These are phyloP conservation scores for Megalopta genalis DNA, from an alignment of 1,140 invertebrate species.

Conservation along the genomic window DNA sequence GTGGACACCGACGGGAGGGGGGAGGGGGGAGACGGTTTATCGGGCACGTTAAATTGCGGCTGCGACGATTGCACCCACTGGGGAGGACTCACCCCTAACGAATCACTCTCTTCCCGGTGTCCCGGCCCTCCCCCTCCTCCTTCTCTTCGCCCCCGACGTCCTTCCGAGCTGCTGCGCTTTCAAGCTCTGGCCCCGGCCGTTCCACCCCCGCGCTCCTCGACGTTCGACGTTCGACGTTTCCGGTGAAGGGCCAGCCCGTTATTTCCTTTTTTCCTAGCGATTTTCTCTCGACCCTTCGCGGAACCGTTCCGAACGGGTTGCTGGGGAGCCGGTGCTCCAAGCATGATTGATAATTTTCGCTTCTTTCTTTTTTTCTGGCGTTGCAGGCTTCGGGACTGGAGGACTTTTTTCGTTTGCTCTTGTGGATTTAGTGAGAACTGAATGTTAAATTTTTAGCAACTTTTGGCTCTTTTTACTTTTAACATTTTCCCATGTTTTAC, in stretches of 20 bases:
- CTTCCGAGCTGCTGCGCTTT: conserved; percentile 31
- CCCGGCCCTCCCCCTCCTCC: no score
- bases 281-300: no score
- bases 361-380: no score
- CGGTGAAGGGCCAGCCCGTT: not conserved
- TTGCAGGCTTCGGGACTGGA: not conserved
- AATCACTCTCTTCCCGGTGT: conserved; percentile 28
- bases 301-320: no score
- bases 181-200: conserved; percentile 4
- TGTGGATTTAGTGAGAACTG: not conserved
- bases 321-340: no score
- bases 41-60: conserved; percentile 29
- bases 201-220: not conserved
- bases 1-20: not conserved
- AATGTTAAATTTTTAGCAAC: no score
- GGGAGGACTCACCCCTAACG: conserved; percentile 37
- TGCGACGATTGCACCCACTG: conserved; percentile 5
- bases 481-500: no score
- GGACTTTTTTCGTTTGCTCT: no score
- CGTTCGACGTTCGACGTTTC: not conserved
- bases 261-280: not conserved
- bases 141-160: no score
- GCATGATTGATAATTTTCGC: no score
- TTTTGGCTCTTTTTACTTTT: no score
- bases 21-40: not conserved